These are phyloP conservation scores for Julus scanicus DNA, from an alignment of 2,888 invertebrate genomes.

Conservation along the genomic window DNA sequence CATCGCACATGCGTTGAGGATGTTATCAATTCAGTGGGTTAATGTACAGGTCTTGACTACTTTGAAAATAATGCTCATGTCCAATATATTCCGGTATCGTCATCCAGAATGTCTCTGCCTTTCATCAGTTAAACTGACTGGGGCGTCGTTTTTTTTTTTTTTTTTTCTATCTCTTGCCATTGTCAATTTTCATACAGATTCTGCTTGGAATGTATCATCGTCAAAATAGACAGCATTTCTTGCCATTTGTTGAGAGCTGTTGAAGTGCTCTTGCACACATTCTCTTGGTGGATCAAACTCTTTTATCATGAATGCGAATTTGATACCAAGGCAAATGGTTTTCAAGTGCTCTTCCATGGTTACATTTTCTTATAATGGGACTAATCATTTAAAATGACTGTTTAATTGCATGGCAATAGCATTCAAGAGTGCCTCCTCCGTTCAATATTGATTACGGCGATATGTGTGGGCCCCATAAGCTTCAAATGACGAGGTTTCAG, in stretches of 20 bases:
- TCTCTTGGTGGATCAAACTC: background rate
- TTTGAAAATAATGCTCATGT: background rate
- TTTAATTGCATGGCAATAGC: background rate
- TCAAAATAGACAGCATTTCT: background rate
- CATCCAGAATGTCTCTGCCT: background rate
- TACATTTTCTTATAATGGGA: background rate
- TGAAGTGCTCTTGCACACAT: background rate
- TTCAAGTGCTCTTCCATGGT: background rate
- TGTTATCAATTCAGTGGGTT: background rate
- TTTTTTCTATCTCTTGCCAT: background rate
- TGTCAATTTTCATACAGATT: background rate
- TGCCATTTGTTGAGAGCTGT: background rate
- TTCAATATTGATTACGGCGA: too few species aligned
- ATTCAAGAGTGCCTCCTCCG: too few species aligned
- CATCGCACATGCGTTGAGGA: background rate
- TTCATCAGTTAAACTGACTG: background rate
- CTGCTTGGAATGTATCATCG: background rate
- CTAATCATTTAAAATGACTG: background rate
- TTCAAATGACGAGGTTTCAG: too few species aligned
- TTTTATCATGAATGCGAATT: too few species aligned
- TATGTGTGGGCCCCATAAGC: background rate
- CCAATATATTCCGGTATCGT: background rate
- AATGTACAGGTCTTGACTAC: background rate
- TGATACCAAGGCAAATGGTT: background rate
- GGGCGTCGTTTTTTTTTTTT: background rate